Evolutionary conservation across 1,140 invertebrate species (phyloP), one percentile per base, ranked within the genome.

Genomic region (Musca vetustissima): DNA sequence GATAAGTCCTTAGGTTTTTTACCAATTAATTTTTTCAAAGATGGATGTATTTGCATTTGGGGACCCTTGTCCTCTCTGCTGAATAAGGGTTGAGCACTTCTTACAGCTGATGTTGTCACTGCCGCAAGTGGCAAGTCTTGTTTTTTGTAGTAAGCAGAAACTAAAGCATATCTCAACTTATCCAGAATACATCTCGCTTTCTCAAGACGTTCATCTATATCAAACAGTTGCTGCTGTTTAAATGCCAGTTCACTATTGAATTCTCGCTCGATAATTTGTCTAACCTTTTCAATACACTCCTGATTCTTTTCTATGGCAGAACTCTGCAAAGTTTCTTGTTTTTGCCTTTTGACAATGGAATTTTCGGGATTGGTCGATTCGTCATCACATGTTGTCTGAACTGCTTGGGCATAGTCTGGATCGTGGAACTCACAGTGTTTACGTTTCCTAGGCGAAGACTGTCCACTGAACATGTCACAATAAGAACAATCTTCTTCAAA

Each of bases 11-110:
- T 74, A 0, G 86, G 75, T 68, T 83, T 83, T 79, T 89, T 84
- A 32, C 89, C 89, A 1, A 91, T 81, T 1, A 91, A 80, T 70
- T 89, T 88, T 64, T 89, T 89, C 1, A 93, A 80, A 0, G 91
- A 90, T 1, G 90, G 90, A 83, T 93, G 92, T 36, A 91, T 85
- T n/a, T 87, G 83, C 17, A 84, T 85, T 75, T 93, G 90, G 19
- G 72, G 71, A 24, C 64, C 69, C 43, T 73, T 68, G 0, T 43
- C 49, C 3, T 72, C 70, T 32, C 76, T 71, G 0, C 68, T 72
- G 11, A 78, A 79, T 1, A 78, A 66, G 11, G 28, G 19, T 13
- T 75, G 71, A 4, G 70, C 48, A 15, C 70, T 79, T 8, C 85
- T 75, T 48, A 85, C 79, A 43, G 83, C 81, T 24, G 85, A 81